phyloP scores from a whole-genome alignment of 2,888 invertebrate species.

The Agrochola macilenta region DNA sequence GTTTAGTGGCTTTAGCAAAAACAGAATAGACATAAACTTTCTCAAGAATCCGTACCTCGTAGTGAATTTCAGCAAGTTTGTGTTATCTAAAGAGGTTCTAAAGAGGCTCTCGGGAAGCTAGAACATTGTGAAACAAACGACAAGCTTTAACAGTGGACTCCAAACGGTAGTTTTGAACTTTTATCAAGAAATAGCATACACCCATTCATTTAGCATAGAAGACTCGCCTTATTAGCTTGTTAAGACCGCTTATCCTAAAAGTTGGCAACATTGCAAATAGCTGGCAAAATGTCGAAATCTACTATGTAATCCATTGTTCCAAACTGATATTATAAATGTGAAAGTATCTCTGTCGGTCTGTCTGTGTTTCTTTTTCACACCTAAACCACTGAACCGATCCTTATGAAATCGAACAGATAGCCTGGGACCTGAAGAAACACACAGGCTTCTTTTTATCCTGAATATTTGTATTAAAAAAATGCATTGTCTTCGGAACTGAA shows the following conservation, averaged over 20 bases:
- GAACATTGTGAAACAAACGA: not conserved
- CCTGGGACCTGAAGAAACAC: not conserved
- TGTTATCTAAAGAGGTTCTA: conserved; percentile 13
- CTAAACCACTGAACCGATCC: not conserved
- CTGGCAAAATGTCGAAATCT: not conserved
- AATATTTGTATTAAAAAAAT: not conserved
- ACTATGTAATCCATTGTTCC: not conserved
- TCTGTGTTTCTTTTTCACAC: not conserved
- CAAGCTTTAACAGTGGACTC: not conserved
- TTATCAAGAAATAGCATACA: not conserved
- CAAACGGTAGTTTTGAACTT: not conserved
- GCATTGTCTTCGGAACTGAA: too few relatives aligned
- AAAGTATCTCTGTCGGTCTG: not conserved
- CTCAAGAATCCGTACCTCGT: conserved; percentile 14
- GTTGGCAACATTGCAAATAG: too few relatives aligned
- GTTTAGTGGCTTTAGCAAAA: conserved; percentile 12
- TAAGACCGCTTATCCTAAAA: too few relatives aligned
- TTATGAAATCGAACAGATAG: not conserved
- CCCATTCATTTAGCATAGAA: not conserved
- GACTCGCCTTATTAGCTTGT: not conserved
- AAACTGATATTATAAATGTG: too few relatives aligned
- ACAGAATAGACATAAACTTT: conserved; percentile 8
- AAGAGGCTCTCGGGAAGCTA: conserved; percentile 21
- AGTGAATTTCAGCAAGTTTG: conserved; percentile 14
- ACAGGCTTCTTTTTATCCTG: too few relatives aligned